A percentile compares a stretch with the other conserved stretches of the same genome.
Evolutionary conservation across 2,797 vertebrate species (phyloP).

Genomic region (Chloroceryle amazona): DNA sequence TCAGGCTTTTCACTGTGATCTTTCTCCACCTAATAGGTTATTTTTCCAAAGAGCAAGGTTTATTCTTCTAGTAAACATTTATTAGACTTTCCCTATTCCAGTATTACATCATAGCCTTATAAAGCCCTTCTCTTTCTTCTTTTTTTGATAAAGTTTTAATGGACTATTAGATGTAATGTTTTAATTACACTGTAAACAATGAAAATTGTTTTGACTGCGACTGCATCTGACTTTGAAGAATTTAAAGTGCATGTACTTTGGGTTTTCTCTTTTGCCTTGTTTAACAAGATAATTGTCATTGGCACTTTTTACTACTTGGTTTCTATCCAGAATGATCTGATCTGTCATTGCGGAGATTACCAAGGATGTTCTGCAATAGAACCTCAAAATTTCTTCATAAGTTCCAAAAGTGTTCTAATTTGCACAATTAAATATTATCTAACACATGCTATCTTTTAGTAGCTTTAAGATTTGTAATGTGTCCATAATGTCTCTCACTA

Average conservation of each 20-base stretch:
- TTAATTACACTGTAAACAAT: background rate
- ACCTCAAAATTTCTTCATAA: background rate
- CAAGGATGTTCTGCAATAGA: background rate
- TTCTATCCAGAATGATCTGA: background rate
- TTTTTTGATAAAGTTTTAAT: background rate
- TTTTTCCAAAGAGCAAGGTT: background rate
- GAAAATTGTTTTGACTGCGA: background rate
- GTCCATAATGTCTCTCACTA: background rate
- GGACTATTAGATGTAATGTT: background rate
- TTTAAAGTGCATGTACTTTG: background rate
- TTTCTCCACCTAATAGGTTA: background rate
- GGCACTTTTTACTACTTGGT: background rate
- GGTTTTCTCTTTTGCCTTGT: background rate
- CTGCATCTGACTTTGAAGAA: background rate
- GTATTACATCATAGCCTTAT: background rate
- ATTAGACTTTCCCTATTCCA: background rate
- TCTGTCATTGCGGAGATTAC: background rate
- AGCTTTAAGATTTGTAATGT: background rate
- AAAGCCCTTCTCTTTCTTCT: background rate
- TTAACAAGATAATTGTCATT: background rate
- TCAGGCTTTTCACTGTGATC: background rate
- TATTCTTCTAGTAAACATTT: background rate
- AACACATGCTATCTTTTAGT: background rate
- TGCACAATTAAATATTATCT: background rate
- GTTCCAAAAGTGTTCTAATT: background rate